Evolutionary conservation across 2,797 vertebrate genomes (phyloP), one percentile per base, ranked within the genome.

Genomic region (Enteromius paludinosus): DNA sequence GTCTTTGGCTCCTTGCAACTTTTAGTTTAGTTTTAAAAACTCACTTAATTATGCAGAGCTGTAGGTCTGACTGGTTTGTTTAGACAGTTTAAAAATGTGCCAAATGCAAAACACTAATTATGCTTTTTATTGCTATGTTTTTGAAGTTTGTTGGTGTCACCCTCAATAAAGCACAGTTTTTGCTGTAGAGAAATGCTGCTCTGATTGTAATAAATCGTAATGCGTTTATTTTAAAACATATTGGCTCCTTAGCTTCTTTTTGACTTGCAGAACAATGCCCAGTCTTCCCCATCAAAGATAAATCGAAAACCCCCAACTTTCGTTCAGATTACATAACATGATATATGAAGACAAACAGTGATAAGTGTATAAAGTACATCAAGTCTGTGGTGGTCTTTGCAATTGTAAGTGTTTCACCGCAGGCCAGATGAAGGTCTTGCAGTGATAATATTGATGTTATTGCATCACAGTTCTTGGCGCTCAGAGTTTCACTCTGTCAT

Each of bases 381-480:
- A 43, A 28, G 20, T 43, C 25, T 33, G 4, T 35, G 28, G 18
- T 65, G 43, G 28, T 43, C 43, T 70, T 52, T 49, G 23, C 17
- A 78, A 47, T 78, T 41, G 14, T 18, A 45, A 70, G 20, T 2
- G 47, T 35, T 59, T 25, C 23, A 41, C 20, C 11, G 41, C 33
- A 81, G 35, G 35, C 65, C 62, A 56, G 69, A 85, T 82, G 64
- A 70, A 41, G 33, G 71, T 69, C 41, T 43, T 56, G 30, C 35
- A 81, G 82, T 54, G 54, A 71, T 79, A 80, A 78, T 81, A 84
- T 82, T 87, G 69, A 81, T 83, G 70, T 85, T 83, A 78, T 79
- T 78, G 64, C 49, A 71, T 84, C 72, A 76, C 47, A 56, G 71
- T 12, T 25, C 33, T 79, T 56, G 62, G 20, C 12, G 11, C 62